Base-by-base conservation (phyloP, 2,888 invertebrate genomes). In the Cosmia trapezina region DNA sequence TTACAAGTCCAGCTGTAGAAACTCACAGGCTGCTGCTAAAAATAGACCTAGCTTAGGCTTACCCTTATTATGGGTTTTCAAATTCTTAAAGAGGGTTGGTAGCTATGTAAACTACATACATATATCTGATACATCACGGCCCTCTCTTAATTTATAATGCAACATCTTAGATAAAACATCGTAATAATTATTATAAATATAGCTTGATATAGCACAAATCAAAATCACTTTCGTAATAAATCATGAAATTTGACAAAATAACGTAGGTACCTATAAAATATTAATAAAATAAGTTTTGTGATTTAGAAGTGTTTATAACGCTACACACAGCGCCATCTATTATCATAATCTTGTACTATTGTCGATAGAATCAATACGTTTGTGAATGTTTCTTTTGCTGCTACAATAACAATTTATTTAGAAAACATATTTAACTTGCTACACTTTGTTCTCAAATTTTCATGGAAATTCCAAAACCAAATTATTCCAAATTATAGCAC, bases 301-400 rank as follows among this genome's bases (percentile, higher is more conserved):
- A 14, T 17, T 43, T 43, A 41, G 6, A 17, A 51, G 51, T 49
- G 51, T 17, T n/a, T n/a, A 9, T 33, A 57, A 56, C 57, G 63
- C 17, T 22, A 57, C 11, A 12, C 4, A 54, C 33, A 51, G 56
- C 73, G 80, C 68, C 83, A 83, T 83, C 83, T 80, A 1, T 79
- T 53, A 14, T 11, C 4, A 5, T 9, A 5, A 43, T 5, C 2
- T 14, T 60, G 60, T 22, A 79, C 22, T 67, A 53, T 47, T 17
- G 11, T 28, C 6, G 2, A 12, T 3, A 2, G 2, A 51, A 76
- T 68, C 77, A 53, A 68, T 78, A 45, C 0, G 1, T 9, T 33
- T 19, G 6, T 19, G 9, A 17, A 14, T 33, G 6, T 47, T 28
- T 5, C 19, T 70, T 45, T 45, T 33, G 7, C 7, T 6, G 17